A percentile compares a stretch with the other conserved stretches of the same genome.
Evolutionary conservation across 2,113 vertebrate species (phyloP).

Genomic region (Myotis yumanensis): DNA sequence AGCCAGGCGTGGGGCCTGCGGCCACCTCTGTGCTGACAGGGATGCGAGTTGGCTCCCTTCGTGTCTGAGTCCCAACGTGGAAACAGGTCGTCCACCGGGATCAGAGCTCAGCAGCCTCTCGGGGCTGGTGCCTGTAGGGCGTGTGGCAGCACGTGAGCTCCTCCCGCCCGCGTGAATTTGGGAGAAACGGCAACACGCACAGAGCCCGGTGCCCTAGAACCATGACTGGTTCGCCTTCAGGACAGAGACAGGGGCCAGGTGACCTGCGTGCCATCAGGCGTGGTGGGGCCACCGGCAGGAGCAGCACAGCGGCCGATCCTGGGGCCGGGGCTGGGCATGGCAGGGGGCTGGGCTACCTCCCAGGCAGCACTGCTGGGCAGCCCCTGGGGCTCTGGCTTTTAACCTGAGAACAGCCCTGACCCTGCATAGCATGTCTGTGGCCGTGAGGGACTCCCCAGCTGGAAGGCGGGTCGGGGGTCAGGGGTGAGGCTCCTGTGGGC

Average conservation of each 20-base stretch:
- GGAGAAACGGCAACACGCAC: no score
- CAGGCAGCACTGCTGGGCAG: not conserved
- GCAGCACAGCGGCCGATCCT: not conserved
- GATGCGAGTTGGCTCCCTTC: not conserved
- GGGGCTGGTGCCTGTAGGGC: no score
- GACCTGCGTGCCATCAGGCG: no score
- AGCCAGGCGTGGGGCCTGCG: rapidly evolving
- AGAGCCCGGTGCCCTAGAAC: no score
- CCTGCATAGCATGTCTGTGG: not conserved
- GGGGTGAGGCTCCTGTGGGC: no score
- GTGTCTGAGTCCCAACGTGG: not conserved
- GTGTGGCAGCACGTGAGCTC: not conserved
- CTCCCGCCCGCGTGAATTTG: not conserved
- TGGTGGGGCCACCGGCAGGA: not conserved
- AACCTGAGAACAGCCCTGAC: no score
- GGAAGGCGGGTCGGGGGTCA: not conserved
- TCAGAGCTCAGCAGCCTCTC: not conserved
- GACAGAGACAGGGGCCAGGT: not conserved
- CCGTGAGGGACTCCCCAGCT: not conserved
- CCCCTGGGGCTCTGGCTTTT: not conserved
- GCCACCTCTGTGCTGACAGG: not conserved
- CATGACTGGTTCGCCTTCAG: no score
- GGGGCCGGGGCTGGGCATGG: not conserved
- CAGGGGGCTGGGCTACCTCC: not conserved
- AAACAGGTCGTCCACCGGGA: no score